phyloP scores from a whole-genome alignment of 2,797 vertebrate genomes.

The Tragopan temminckii region DNA sequence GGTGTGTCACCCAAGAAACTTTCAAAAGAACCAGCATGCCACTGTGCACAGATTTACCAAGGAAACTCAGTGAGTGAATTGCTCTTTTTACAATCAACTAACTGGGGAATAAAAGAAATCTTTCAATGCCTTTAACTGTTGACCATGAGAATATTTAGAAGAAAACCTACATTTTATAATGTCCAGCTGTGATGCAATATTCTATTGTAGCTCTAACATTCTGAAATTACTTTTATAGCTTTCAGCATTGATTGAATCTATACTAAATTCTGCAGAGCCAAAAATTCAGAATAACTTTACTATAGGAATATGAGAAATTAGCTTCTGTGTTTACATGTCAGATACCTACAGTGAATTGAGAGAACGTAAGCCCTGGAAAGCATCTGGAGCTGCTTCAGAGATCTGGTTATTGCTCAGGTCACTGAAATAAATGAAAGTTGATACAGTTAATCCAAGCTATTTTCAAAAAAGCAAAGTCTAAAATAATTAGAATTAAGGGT shows the following conservation, averaged over 20 bases:
- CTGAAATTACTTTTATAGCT: neutral
- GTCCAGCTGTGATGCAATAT: neutral
- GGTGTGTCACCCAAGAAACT: neutral
- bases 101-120: neutral
- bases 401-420: constrained; percentile 99
- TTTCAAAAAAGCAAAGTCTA: neutral
- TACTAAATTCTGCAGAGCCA: neutral
- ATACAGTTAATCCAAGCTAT: constrained; percentile 26
- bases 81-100: neutral
- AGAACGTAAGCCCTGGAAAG: constrained; percentile 95
- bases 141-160: neutral
- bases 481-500: neutral
- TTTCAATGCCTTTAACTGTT: neutral
- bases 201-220: neutral
- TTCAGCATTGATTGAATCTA: neutral
- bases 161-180: neutral
- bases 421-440: constrained; percentile 74
- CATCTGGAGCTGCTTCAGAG: constrained; percentile 93
- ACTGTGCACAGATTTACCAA: neutral
- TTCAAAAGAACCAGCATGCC: neutral
- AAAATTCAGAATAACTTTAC: neutral
- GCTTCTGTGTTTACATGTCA: neutral
- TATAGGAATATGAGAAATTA: neutral
- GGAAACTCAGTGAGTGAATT: neutral
- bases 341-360: constrained; percentile 95